Percentiles rank a stretch among this genome's conserved stretches.
phyloP scores from a whole-genome alignment of 1,140 invertebrate species.

The Drosophila carrolli region DNA sequence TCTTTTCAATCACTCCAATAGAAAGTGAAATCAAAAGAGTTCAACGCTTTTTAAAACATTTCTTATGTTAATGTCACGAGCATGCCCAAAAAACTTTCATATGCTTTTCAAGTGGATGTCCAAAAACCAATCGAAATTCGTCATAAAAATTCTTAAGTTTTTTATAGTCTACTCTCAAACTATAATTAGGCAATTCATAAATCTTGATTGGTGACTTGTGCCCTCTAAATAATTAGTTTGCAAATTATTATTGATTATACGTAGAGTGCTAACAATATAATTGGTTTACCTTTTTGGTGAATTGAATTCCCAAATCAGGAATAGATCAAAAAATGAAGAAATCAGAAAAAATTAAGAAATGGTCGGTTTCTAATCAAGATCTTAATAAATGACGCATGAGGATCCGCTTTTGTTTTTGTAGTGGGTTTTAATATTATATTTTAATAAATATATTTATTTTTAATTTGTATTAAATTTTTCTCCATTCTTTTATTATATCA shows the following conservation, averaged over 20 bases:
- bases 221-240: constrained; percentile 1
- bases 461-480: background rate
- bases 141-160: constrained; percentile 50
- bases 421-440: no score
- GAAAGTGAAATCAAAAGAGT: constrained; percentile 70
- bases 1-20: constrained; percentile 37
- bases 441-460: no score
- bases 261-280: background rate
- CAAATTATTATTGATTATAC: constrained; percentile 9
- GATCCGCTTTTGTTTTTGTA: no score
- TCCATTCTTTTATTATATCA: background rate
- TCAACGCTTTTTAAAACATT: constrained; percentile 47
- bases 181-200: constrained; percentile 42
- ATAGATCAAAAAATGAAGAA: background rate
- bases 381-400: no score
- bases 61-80: constrained; percentile 57
- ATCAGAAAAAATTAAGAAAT: no score
- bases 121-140: constrained; percentile 8
- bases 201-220: constrained; percentile 5
- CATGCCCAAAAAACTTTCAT: constrained; percentile 30
- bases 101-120: constrained; percentile 18
- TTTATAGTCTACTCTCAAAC: constrained; percentile 17
- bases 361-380: background rate
- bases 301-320: background rate
- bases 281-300: background rate